Base-by-base conservation (phyloP, 2,797 vertebrate species). In the Phrynocephalus vlangalii region DNA sequence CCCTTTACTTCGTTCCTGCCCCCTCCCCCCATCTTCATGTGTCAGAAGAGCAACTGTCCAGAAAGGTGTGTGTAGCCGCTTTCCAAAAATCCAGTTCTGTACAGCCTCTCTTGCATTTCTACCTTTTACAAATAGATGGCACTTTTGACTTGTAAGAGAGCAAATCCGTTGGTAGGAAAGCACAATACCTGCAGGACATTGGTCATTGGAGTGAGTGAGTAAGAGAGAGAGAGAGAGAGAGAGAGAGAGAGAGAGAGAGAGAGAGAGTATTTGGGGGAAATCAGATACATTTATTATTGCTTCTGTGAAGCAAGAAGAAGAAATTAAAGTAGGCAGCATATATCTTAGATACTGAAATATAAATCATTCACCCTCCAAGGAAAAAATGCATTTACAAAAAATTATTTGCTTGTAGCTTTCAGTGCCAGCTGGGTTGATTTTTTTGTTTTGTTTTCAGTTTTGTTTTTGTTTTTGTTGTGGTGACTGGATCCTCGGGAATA, bases 81-180 rank as follows among this genome's bases (percentile, higher is more conserved):
- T 60, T 0, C 16, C 48, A 75, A 83, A 26, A 1, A 60, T 52
- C 30, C 44, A 16, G 9, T 70, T 52, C 50, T 86, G 84, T 22
- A 60, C 28, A 67, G 90, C 82, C 86, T 88, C 9, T 0, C 89
- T 56, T 96, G 95, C 95, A 96, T 91, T 97, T 96, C 97, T 93
- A n/a, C 88, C 88, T 96, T 79, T 93, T 92, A 92, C 97, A 96
- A 93, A 96, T 97, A 97, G 97, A 97, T 97, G 97, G 97, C 97
- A 96, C 97, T 97, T 97, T 97, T 93, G 97, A 96, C 96, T 96
- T 95, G 93, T 93, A 92, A 91, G 95, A 93, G 85, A 95, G 90
- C 90, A 73, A 71, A 73, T 77, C 71, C 0, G 33, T 48, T 10
- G 75, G 90, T 88, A 89, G 84, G 87, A 67, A 80, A 75, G 80